Percentiles rank a stretch among this genome's conserved stretches.
Conservation (phyloP, 2,797 vertebrate species). For the Crypturellus tataupa region DNA sequence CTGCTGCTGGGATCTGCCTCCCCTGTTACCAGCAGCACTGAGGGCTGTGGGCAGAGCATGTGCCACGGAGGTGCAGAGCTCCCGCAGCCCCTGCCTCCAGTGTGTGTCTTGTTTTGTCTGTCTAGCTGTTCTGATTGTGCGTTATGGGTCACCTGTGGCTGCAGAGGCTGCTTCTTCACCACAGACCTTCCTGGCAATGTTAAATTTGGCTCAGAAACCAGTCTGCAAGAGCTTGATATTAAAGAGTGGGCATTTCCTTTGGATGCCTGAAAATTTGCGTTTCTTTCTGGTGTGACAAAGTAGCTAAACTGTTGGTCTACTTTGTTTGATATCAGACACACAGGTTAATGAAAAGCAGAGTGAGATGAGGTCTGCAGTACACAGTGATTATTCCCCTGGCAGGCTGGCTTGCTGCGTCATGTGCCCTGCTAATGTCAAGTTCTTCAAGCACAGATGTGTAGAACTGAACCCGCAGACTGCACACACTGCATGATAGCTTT, state of each 20-base stretch:
- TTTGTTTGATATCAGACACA: neutral
- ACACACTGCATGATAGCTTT: neutral
- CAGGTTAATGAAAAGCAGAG: neutral
- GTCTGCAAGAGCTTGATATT: neutral
- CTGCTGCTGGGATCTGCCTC: neutral
- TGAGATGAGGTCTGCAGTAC: neutral
- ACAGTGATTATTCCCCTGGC: neutral
- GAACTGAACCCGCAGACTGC: neutral
- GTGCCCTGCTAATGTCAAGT: neutral
- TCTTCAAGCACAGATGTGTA: neutral
- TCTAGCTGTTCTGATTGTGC: neutral
- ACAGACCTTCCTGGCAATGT: neutral
- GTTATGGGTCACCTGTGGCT: neutral
- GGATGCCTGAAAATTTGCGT: neutral
- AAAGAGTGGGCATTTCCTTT: neutral
- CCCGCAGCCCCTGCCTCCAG: neutral
- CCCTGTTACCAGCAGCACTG: neutral
- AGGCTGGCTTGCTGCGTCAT: neutral
- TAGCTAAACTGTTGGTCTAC: neutral
- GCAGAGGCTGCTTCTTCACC: neutral
- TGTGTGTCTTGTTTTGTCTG: neutral
- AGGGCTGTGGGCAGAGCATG: neutral
- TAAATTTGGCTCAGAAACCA: neutral
- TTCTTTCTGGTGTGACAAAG: neutral
- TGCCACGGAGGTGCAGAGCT: neutral